phyloP scores from a whole-genome alignment of 2,888 invertebrate species.

The Leptothorax acervorum region DNA sequence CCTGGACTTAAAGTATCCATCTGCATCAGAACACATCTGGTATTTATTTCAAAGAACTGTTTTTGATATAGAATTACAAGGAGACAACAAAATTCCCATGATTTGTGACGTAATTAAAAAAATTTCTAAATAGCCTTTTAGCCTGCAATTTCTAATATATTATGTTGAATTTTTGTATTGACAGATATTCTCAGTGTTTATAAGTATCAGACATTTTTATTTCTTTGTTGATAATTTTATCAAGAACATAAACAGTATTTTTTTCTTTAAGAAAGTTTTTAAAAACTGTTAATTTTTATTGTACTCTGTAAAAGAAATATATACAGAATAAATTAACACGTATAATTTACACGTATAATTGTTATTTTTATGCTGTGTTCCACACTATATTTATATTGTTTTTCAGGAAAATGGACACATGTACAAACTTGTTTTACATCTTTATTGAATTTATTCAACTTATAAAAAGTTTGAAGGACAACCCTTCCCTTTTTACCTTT shows the following conservation, averaged over 20 bases:
- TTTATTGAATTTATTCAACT: too few relatives aligned
- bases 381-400: too few relatives aligned
- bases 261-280: too few relatives aligned
- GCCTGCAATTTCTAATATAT: not conserved
- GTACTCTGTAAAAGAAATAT: too few relatives aligned
- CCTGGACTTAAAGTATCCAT: not conserved
- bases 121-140: not conserved
- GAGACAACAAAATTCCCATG: not conserved
- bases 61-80: not conserved
- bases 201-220: not conserved
- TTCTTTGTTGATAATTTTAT: not conserved
- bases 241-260: not conserved
- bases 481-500: too few relatives aligned
- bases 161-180: not conserved
- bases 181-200: not conserved
- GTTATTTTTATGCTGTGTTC: too few relatives aligned
- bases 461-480: too few relatives aligned
- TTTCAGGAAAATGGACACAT: too few relatives aligned
- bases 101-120: not conserved
- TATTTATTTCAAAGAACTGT: not conserved
- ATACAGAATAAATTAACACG: too few relatives aligned
- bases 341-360: too few relatives aligned
- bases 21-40: not conserved
- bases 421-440: too few relatives aligned
- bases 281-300: too few relatives aligned